Base-by-base conservation (phyloP, 2,888 invertebrate genomes). In the Mamestra brassicae region DNA sequence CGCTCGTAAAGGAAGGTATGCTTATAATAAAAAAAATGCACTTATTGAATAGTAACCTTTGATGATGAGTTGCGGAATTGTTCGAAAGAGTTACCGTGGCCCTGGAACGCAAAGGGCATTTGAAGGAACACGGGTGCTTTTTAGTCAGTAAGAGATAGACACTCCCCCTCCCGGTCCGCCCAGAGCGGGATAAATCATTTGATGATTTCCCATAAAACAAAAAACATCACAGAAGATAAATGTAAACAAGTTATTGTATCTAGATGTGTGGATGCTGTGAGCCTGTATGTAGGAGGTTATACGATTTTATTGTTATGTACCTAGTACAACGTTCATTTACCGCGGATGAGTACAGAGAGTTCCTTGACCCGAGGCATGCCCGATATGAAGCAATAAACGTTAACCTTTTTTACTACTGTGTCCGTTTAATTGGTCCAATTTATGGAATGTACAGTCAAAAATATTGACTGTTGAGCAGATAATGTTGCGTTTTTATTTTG, bases 21-120 rank as follows among this genome's bases (percentile, higher is more conserved):
- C 74, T 85, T 71, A 80, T 86, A 80, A 85, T 92, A 93, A 93
- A 92, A 93, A 74, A 93, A 92, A 90, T 92, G 93, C 93, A 93
- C 90, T 90, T 91, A 92, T 93, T 92, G 90, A 90, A 91, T 87
- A 79, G 86, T 86, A 86, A 87, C 85, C 84, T 91, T 91, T 87
- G 88, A 87, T 88, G 85, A 86, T 88, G 47, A 13, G 47, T 47
- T 47, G 47, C 47, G 4, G 47, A 47, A 47, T 47, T 15, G 4
- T 47, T 47, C 47, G 47, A 47, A 4, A 47, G 13, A 47, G 47
- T 4, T 13, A 47, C 47, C 4, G 13, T 13, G 47, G 47, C 47
- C 13, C 47, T 15, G 47, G 47, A 47, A 47, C 47, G 47, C 47
- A 47, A 13, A 47, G 47, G 13, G 5, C 13, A 47, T 13, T 47